Evolutionary conservation across 2,888 invertebrate species (phyloP).

Genomic region (Endomychus coccineus): DNA sequence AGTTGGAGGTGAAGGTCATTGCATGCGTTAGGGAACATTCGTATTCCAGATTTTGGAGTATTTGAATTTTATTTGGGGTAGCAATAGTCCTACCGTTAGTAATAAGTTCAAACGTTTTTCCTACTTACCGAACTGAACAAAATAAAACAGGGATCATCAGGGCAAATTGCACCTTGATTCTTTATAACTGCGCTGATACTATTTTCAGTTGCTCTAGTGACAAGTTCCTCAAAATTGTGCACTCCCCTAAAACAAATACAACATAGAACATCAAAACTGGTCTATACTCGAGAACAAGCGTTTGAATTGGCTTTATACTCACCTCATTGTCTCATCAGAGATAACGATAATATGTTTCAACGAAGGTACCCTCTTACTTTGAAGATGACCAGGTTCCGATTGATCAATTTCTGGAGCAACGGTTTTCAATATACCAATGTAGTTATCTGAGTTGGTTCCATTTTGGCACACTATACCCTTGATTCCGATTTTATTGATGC

Average conservation of each 20-base stretch:
- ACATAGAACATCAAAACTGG: too few relatives aligned
- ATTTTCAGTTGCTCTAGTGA: slow-evolving; percentile 32
- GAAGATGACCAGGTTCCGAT: slow-evolving; percentile 45
- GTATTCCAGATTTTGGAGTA: too few relatives aligned
- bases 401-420: slow-evolving; percentile 53
- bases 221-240: slow-evolving; percentile 40
- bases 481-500: slow-evolving; percentile 61
- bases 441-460: slow-evolving; percentile 57
- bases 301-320: slow-evolving; percentile 29
- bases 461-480: slow-evolving; percentile 60
- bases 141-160: slow-evolving; percentile 66
- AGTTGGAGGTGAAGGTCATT: background rate
- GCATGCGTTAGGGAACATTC: too few relatives aligned
- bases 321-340: slow-evolving; percentile 49
- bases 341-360: slow-evolving; percentile 52
- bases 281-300: background rate
- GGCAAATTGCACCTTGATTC: slow-evolving; percentile 49
- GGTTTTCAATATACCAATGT: slow-evolving; percentile 54
- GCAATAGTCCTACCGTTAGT: too few relatives aligned
- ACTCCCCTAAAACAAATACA: slow-evolving; percentile 42
- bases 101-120: too few relatives aligned
- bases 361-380: slow-evolving; percentile 45
- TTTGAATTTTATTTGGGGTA: too few relatives aligned
- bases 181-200: slow-evolving; percentile 35
- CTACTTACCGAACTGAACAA: slow-evolving; percentile 69